phyloP scores from a whole-genome alignment of 2,113 vertebrate genomes.

The Uria aalge region DNA sequence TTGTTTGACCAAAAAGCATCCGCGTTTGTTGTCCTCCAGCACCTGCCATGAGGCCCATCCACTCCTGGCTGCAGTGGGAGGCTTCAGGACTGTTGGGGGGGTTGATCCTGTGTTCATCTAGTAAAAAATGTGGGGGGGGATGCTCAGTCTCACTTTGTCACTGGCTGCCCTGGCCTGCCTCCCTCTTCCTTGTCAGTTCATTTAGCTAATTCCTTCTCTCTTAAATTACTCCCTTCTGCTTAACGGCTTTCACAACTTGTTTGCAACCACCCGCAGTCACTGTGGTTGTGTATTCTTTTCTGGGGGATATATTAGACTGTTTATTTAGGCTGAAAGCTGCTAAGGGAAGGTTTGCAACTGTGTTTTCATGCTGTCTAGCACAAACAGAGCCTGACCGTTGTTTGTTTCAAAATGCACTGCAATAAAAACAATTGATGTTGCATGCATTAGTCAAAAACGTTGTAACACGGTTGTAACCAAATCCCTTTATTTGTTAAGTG shows the following conservation, averaged over 20 bases:
- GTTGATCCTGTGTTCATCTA: background rate
- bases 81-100: background rate
- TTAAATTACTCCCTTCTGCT: slow-evolving; percentile 29
- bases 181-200: background rate
- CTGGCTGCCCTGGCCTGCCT: background rate
- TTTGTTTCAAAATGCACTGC: slow-evolving; percentile 18
- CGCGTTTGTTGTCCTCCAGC: rapidly evolving
- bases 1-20: background rate
- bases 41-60: rapidly evolving
- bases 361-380: slow-evolving; percentile 57
- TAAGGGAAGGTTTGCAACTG: slow-evolving; percentile 33
- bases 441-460: slow-evolving; percentile 34
- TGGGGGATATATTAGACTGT: slow-evolving; percentile 1
- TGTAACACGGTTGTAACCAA: background rate
- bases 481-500: background rate
- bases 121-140: background rate
- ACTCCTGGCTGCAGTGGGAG: background rate
- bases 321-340: slow-evolving; percentile 49
- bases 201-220: slow-evolving; percentile 6
- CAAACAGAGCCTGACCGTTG: slow-evolving; percentile 25
- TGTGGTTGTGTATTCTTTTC: slow-evolving; percentile 39
- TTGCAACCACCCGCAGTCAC: slow-evolving; percentile 27
- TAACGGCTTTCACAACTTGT: slow-evolving; percentile 46
- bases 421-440: slow-evolving; percentile 31
- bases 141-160: background rate